Base-by-base conservation (phyloP, 2,113 vertebrate genomes). In the Rhizomys pruinosus region DNA sequence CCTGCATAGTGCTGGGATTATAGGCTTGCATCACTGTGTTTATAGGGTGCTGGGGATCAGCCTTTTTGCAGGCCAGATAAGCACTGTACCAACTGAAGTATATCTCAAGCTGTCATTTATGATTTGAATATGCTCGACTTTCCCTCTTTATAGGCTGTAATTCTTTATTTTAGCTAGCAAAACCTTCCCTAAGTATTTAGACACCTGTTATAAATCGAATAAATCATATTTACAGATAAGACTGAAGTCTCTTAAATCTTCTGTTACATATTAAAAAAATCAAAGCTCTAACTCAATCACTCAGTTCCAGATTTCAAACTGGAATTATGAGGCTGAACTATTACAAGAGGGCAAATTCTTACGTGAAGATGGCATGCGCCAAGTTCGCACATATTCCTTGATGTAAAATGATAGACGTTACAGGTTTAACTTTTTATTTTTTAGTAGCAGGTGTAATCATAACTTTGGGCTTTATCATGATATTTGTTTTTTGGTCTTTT, bases 111-210 rank as follows among this genome's bases (percentile, higher is more conserved):
- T 3, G 27, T 96, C 32, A 74, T 89, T 95, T 84, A 57, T 74
- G 47, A 94, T 94, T 95, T 92, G 92, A 93, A 92, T 77, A 11
- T 86, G n/a, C 57, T 86, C 90, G 63, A 92, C 61, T 90, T 96
- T 82, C 39, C n/a, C 85, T 29, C 85, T 80, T 89, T 61, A 68
- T 90, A 91, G 81, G 39, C 47, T 64, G n/a, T 6, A 32, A 44
- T 88, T 93, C 37, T 61, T 91, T 64, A 37, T 69, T 90, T 87
- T 91, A 90, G 87, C 55, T 77, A 79, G 82, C 13, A 90, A 91
- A 92, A 91, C 20, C 69, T 5, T 88, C 93, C 27, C 27, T 72
- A 87, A 89, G 42, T 87, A 76, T 47, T 87, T 84, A 89, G 88
- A 89, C 85, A 71, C 2, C 64, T 87, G 32, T 73, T 88, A 11